Base-by-base conservation (phyloP, 2,888 invertebrate genomes). In the Dasypogon diadema region DNA sequence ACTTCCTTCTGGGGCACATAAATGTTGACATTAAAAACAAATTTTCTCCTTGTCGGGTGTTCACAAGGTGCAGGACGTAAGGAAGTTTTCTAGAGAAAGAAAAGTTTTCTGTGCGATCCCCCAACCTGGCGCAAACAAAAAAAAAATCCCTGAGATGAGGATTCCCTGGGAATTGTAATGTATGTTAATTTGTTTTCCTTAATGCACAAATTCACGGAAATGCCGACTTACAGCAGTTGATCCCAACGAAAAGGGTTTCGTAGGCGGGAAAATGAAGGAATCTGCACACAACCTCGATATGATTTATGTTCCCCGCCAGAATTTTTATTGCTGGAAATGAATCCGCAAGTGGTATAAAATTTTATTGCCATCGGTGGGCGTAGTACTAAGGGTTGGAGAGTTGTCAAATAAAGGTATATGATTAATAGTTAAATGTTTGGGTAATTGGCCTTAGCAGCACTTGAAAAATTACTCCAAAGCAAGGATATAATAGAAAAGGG, bases 21-120 rank as follows among this genome's bases (percentile, higher is more conserved):
- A 55, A 55, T 55, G 55, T 55, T 55, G 55, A 55, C 55, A 55
- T 55, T 55, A 55, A 55, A 55, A 55, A 55, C 55, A 55, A 55
- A 55, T 55, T 55, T 21, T 4, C 55, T 4, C 55, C 55, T 22
- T 10, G 21, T 55, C 55, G 21, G 55, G 2, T 55, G 22, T 12
- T 55, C 21, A 10, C 12, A 10, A n/a, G 22, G 1, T 55, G 22
- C 22, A 55, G 16, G 2, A 10, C 24, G 55, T 4, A 18, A 8
- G 22, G 22, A 55, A 55, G 5, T 55, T 6, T 21, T 55, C 55
- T 10, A 22, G 55, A 8, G 55, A 55, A 55, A 55, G 18, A 55
- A 55, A 55, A 55, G 55, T 55, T 55, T 55, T 55, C 21, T 18
- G n/a, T 55, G 12, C 10, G 55, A 21, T 55, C 12, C 22, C 21